Evolutionary conservation across 1,140 invertebrate genomes (phyloP).

Genomic region (Anadara kagoshimensis): DNA sequence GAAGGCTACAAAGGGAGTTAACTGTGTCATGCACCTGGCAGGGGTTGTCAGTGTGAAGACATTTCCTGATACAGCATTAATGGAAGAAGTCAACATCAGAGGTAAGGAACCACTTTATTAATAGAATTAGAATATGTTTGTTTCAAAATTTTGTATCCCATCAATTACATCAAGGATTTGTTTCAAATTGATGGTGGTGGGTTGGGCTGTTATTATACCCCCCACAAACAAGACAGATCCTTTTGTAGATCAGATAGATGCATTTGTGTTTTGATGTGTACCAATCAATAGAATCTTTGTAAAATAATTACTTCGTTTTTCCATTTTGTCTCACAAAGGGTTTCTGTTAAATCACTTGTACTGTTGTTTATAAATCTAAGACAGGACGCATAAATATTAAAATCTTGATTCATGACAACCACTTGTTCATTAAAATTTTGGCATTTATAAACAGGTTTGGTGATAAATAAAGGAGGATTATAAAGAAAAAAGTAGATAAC

Average conservation of each 20-base stretch:
- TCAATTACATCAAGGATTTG: neutral
- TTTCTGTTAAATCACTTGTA: too few relatives aligned
- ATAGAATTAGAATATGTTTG: neutral
- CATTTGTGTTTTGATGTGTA: neutral
- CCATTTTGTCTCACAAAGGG: too few relatives aligned
- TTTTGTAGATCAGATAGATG: neutral
- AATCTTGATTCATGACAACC: too few relatives aligned
- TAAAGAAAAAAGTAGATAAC: too few relatives aligned
- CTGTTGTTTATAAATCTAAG: too few relatives aligned
- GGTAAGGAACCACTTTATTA: neutral
- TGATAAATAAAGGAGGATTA: too few relatives aligned
- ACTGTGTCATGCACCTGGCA: conserved; percentile 5
- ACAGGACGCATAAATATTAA: too few relatives aligned
- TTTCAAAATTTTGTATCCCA: neutral
- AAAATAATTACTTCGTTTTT: too few relatives aligned
- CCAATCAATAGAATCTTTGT: too few relatives aligned
- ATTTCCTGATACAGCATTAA: conserved; percentile 1
- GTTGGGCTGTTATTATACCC: too few relatives aligned
- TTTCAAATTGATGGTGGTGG: neutral
- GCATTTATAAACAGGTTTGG: too few relatives aligned
- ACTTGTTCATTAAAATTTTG: too few relatives aligned
- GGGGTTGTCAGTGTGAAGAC: conserved; percentile 1
- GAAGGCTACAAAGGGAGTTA: neutral
- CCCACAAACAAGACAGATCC: neutral
- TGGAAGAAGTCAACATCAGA: conserved; percentile 1